Conservation (phyloP, 2,888 invertebrate genomes). For the Malachius bipustulatus region DNA sequence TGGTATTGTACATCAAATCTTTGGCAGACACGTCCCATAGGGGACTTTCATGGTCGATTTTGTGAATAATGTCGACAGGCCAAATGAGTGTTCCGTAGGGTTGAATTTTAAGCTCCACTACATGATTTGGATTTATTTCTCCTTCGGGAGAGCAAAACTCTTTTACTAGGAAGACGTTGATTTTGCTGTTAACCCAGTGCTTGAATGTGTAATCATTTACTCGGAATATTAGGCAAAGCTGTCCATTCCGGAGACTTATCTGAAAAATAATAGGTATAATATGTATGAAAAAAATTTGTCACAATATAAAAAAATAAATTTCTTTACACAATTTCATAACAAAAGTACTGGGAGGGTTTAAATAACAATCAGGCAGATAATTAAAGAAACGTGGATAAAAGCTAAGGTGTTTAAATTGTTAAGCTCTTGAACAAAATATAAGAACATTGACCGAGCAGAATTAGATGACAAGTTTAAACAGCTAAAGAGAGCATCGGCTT, state of each 20-base stretch:
- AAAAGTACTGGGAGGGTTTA: too few relatives aligned
- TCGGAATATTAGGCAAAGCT: constrained; percentile 66
- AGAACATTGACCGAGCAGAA: too few relatives aligned
- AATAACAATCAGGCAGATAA: too few relatives aligned
- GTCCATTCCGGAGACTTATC: constrained; percentile 70
- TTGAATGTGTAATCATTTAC: constrained; percentile 68
- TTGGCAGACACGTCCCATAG: constrained; percentile 66
- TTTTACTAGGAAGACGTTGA: constrained; percentile 57
- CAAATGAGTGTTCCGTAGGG: constrained; percentile 60
- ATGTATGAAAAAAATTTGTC: too few relatives aligned
- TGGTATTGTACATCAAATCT: constrained; percentile 48
- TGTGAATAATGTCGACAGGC: constrained; percentile 79
- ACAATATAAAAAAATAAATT: too few relatives aligned
- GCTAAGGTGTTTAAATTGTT: too few relatives aligned
- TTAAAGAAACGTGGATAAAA: too few relatives aligned
- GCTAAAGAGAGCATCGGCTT: too few relatives aligned
- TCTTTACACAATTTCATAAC: too few relatives aligned
- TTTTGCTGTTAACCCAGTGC: constrained; percentile 67
- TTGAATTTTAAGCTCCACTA: constrained; percentile 40
- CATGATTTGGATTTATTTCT: not conserved
- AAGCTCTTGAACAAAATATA: too few relatives aligned
- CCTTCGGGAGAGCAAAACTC: constrained; percentile 41
- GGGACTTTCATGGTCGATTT: constrained; percentile 65
- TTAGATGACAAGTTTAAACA: too few relatives aligned
- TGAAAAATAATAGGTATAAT: too few relatives aligned